Percentiles rank a stretch among this genome's conserved stretches.
These are phyloP conservation scores for Eleginops maclovinus DNA, from an alignment of 2,113 vertebrate genomes.

Conservation along the genomic window DNA sequence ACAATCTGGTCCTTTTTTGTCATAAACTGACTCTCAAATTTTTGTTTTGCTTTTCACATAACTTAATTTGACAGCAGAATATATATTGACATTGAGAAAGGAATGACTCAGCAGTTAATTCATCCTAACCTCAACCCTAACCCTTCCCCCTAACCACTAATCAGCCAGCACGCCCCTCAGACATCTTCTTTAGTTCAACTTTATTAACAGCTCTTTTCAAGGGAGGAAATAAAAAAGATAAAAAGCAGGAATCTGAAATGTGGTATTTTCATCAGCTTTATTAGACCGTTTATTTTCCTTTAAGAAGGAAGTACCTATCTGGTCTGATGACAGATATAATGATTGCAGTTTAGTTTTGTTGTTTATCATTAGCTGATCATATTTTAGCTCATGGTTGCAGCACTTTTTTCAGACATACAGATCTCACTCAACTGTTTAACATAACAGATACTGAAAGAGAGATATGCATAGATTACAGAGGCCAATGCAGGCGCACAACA, in stretches of 20 bases:
- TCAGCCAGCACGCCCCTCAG: background rate
- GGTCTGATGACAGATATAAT: constrained; percentile 49
- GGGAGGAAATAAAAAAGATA: too few relatives aligned
- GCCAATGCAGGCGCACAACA: background rate
- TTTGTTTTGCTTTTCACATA: background rate
- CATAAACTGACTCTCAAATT: background rate
- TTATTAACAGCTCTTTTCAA: background rate
- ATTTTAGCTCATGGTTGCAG: constrained; percentile 21
- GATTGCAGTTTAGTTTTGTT: background rate
- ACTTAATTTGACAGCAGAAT: background rate
- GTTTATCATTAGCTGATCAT: constrained; percentile 14
- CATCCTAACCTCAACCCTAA: too few relatives aligned
- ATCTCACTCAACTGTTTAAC: background rate
- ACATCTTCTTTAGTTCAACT: background rate
- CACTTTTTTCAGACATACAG: constrained; percentile 8
- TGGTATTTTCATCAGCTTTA: constrained; percentile 22
- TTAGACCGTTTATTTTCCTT: constrained; percentile 52
- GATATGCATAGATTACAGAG: background rate
- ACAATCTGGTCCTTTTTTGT: constrained; percentile 1
- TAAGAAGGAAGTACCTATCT: constrained; percentile 62
- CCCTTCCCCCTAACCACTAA: too few relatives aligned
- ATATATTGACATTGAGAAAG: background rate
- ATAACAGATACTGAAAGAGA: background rate
- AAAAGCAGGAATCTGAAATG: constrained; percentile 1
- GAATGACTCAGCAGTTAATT: background rate